Evolutionary conservation across 2,113 vertebrate genomes (phyloP), one percentile per base, ranked within the genome.

Genomic region (Genyomyrus donnyi): DNA sequence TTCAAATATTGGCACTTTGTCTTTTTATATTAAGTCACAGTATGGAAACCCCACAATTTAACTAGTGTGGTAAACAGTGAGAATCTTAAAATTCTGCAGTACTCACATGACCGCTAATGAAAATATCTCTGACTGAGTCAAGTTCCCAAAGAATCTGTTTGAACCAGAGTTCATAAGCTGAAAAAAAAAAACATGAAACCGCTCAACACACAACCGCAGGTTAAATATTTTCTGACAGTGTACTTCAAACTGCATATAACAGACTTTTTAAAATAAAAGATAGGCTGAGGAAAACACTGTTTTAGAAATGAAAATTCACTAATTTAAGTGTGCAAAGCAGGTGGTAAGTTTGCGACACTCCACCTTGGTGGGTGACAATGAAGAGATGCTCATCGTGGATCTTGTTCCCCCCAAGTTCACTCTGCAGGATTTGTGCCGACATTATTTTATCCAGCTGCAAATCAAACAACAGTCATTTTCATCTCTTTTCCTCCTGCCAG

Each of bases 361-460:
- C 94, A 98, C 98, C 97, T 97, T 99, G 98, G 93, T 99, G 98
- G 0, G 98, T 99, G 93, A 99, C 97, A 39, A 99, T 98, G 92
- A 99, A 99, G 91, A 99, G 97, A 90, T 99, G 98, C 58, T 99
- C 98, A 87, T 99, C 98, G 0, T 99, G 98, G 91, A 99, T 98
- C 95, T 97, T 99, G 74, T 98, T 97, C 46, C 97, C 97, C 90
- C 96, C 97, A 86, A 97, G 90, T 93, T 98, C 97, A 94, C 98
- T 99, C 92, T 98, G 96, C 91, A 99, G 95, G 87, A 97, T 96
- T 93, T 99, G 98, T 19, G 98, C 97, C 77, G 96, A 94, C 92
- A 99, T 58, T 90, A 99, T 92, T 95, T 98, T 99, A 90, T 98
- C 94, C 87, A 99, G 95, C 98, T 99, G 94, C 90, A 94, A 95